These are phyloP conservation scores for Sebastiscus tertius DNA, from an alignment of 2,797 vertebrate species.

Conservation along the genomic window DNA sequence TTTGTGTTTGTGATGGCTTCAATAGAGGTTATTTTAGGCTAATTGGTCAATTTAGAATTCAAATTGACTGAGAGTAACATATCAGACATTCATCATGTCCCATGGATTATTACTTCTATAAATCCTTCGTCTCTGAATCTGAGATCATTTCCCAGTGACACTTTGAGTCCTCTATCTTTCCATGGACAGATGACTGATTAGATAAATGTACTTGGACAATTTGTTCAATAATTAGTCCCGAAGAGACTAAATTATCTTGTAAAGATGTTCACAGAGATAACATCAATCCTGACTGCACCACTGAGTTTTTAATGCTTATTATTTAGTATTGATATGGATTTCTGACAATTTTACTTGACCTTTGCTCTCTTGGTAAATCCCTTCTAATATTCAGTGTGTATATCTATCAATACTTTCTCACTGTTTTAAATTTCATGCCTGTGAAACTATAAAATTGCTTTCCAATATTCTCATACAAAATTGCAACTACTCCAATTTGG, in stretches of 20 bases:
- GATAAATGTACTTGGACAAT: neutral
- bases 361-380: neutral
- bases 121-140: neutral
- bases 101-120: neutral
- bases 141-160: neutral
- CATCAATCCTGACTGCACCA: neutral
- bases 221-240: neutral
- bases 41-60: neutral
- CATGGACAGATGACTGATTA: constrained; percentile 11
- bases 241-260: constrained; percentile 1
- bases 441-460: neutral
- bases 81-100: neutral
- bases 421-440: neutral
- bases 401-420: neutral
- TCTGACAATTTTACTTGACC: neutral
- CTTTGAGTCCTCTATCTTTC: neutral
- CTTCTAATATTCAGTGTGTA: neutral
- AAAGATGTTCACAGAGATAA: constrained; percentile 4
- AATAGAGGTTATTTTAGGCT: neutral
- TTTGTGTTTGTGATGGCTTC: neutral
- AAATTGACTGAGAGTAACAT: neutral
- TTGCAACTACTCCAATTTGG: neutral
- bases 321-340: neutral
- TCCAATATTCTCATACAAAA: neutral
- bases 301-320: neutral